Evolutionary conservation across 1,140 invertebrate genomes (phyloP).

Genomic region (fruit fly (Drosophila melanogaster)): DNA sequence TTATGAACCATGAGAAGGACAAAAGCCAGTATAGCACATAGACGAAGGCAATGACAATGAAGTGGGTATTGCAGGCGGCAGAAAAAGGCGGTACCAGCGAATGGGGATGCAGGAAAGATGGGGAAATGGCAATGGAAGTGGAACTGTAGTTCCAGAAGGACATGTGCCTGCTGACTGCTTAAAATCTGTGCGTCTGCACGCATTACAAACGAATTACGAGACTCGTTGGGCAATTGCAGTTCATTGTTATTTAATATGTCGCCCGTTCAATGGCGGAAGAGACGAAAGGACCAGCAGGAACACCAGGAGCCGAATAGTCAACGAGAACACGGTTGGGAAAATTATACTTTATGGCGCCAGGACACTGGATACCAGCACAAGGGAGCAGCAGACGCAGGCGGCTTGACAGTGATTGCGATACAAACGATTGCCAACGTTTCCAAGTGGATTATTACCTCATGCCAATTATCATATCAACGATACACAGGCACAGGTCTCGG

Average conservation of each 20-base stretch:
- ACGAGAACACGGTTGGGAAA: constrained; percentile 59
- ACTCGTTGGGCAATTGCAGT: constrained; percentile 81
- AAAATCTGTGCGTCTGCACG: constrained; percentile 82
- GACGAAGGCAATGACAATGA: constrained; percentile 62
- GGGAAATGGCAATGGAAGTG: constrained; percentile 13
- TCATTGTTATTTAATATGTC: constrained; percentile 83
- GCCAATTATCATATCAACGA: constrained; percentile 83
- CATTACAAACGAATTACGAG: constrained; percentile 81
- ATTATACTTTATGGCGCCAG: constrained; percentile 76
- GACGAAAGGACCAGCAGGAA: not conserved
- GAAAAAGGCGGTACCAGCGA: constrained; percentile 4
- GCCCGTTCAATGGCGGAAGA: constrained; percentile 33
- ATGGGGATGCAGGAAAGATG: constrained; percentile 9
- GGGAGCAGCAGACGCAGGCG: constrained; percentile 60
- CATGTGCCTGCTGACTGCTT: constrained; percentile 60
- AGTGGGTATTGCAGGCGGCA: constrained; percentile 4
- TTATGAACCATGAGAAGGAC: constrained; percentile 60
- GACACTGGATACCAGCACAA: constrained; percentile 51
- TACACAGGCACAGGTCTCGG: constrained; percentile 54
- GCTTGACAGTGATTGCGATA: constrained; percentile 82
- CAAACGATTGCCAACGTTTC: constrained; percentile 83
- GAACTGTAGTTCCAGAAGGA: constrained; percentile 13
- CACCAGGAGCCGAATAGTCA: constrained; percentile 7
- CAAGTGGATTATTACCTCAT: constrained; percentile 83
- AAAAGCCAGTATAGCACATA: constrained; percentile 57